phyloP scores from a whole-genome alignment of 2,888 invertebrate species.

The Drosophila emarginata region DNA sequence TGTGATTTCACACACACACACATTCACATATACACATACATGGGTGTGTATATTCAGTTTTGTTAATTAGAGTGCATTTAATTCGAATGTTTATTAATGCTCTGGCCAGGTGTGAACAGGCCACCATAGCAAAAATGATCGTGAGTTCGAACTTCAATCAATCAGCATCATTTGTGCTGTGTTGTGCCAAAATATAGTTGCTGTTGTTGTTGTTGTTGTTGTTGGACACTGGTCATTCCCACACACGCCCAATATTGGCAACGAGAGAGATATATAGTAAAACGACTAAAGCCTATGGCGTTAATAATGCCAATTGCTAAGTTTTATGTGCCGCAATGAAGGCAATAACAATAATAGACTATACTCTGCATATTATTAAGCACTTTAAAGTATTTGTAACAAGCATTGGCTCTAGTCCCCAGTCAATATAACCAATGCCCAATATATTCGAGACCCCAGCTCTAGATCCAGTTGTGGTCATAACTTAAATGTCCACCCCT shows the following conservation, averaged over 20 bases:
- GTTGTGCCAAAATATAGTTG: constrained; percentile 50
- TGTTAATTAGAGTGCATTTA: constrained; percentile 72
- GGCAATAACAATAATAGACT: constrained; percentile 64
- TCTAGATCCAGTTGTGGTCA: constrained; percentile 30
- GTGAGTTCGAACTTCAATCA: constrained; percentile 49
- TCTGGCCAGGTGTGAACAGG: constrained; percentile 70
- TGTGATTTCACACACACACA: constrained; percentile 23
- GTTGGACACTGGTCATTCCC: constrained; percentile 45
- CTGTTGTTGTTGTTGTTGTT: constrained; percentile 21
- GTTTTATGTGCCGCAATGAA: constrained; percentile 45
- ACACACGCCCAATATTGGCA: constrained; percentile 55
- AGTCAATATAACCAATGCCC: not conserved
- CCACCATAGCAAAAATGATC: constrained; percentile 15
- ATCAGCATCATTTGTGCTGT: constrained; percentile 62
- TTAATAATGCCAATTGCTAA: constrained; percentile 72
- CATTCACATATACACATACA: constrained; percentile 12
- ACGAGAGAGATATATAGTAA: constrained; percentile 16
- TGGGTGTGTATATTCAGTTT: constrained; percentile 34
- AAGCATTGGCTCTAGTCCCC: constrained; percentile 15
- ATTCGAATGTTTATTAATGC: constrained; percentile 68
- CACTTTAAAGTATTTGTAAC: constrained; percentile 69
- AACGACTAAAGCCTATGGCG: constrained; percentile 64
- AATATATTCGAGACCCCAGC: constrained; percentile 16
- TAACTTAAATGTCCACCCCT: constrained; percentile 17
- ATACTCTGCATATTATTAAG: constrained; percentile 69